Conservation (phyloP, 2,888 invertebrate genomes). For the Oxytorus armatus region DNA sequence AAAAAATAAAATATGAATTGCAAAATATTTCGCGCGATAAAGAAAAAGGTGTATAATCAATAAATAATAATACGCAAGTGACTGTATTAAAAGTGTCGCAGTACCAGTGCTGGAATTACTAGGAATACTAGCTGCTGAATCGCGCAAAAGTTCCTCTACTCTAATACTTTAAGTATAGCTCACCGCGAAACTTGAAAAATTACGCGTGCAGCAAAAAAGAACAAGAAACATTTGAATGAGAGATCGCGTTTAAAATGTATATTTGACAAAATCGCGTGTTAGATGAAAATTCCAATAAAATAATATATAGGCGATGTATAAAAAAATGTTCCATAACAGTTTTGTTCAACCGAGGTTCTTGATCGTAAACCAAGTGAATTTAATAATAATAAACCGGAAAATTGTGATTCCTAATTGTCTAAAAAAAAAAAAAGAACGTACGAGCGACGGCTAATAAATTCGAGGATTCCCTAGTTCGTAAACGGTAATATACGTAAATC, state of each 20-base stretch:
- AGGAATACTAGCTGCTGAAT: slow-evolving; percentile 23
- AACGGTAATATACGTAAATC: background rate
- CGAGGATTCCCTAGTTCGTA: slow-evolving; percentile 8
- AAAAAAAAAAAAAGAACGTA: slow-evolving; percentile 21
- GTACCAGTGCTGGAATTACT: slow-evolving; percentile 34
- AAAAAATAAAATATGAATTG: background rate
- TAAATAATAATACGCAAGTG: slow-evolving; percentile 23
- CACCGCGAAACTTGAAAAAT: slow-evolving; percentile 21
- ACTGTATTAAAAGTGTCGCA: slow-evolving; percentile 30
- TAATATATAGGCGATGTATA: slow-evolving; percentile 13
- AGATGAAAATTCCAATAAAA: slow-evolving; percentile 38
- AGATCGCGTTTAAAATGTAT: slow-evolving; percentile 5
- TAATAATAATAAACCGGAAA: slow-evolving; percentile 30
- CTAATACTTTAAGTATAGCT: slow-evolving; percentile 4
- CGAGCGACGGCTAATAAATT: slow-evolving; percentile 3
- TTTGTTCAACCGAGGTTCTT: slow-evolving; percentile 6
- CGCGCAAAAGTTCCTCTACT: slow-evolving; percentile 54
- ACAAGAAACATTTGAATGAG: background rate
- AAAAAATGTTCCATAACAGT: slow-evolving; percentile 25
- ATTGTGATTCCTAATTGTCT: slow-evolving; percentile 61
- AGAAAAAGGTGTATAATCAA: slow-evolving; percentile 24
- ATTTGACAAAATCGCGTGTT: slow-evolving; percentile 17
- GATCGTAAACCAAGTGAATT: slow-evolving; percentile 45
- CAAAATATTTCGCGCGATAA: background rate
- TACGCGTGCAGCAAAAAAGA: background rate